A percentile compares a stretch with the other conserved stretches of the same genome.
Evolutionary conservation across 2,888 invertebrate genomes (phyloP).

Genomic region (Agonum fuliginosum): DNA sequence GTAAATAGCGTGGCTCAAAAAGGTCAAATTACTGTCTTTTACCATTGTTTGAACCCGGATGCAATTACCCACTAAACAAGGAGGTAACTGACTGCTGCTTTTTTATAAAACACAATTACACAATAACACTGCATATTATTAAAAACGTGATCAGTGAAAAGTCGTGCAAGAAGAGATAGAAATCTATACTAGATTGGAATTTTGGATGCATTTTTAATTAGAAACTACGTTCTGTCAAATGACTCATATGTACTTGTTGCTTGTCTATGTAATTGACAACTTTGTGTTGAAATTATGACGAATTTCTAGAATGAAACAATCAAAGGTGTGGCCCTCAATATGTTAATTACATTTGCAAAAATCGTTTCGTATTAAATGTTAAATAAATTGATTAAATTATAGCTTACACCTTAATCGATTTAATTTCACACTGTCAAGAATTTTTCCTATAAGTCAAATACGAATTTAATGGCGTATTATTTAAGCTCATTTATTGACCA

Average conservation of each 20-base stretch:
- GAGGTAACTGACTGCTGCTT: slow-evolving; percentile 35
- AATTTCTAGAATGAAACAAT: no score
- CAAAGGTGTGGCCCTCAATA: no score
- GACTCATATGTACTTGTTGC: background rate
- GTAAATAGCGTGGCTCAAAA: slow-evolving; percentile 44
- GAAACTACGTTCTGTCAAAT: background rate
- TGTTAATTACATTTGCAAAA: no score
- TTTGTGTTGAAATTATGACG: no score
- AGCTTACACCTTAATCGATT: no score
- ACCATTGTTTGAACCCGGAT: slow-evolving; percentile 55
- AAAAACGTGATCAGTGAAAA: slow-evolving; percentile 44
- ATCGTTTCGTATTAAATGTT: no score
- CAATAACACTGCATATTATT: slow-evolving; percentile 49
- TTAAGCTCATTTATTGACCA: no score
- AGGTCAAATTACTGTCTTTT: slow-evolving; percentile 53
- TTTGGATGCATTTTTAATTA: slow-evolving; percentile 23
- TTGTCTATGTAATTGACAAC: no score
- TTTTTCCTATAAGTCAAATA: no score
- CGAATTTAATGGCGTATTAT: no score
- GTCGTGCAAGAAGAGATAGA: slow-evolving; percentile 41
- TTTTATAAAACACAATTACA: slow-evolving; percentile 16
- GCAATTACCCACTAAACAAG: slow-evolving; percentile 28
- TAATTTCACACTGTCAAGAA: no score
- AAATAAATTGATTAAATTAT: no score
- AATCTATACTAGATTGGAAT: slow-evolving; percentile 35